Evolutionary conservation across 1,140 invertebrate species (phyloP).

Genomic region (Pseudomyrmex pallidus): DNA sequence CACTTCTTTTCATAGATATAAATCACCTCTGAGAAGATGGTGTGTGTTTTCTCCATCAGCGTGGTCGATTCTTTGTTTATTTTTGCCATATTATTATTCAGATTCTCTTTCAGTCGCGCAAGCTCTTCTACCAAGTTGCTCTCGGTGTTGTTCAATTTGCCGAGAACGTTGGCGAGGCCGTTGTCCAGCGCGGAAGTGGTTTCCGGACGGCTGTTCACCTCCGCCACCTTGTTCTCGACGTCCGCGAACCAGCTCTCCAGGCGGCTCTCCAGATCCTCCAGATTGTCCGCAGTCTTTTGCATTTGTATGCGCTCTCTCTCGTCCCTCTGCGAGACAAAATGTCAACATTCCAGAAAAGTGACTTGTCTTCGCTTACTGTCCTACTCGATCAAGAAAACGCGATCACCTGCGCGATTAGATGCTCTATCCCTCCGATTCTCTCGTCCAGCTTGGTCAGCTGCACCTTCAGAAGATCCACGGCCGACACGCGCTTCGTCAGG

Average conservation of each 20-base stretch:
- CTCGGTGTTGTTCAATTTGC: constrained; percentile 84
- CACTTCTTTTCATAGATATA: neutral
- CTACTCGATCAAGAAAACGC: neutral
- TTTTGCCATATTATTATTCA: constrained; percentile 70
- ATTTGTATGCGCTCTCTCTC: constrained; percentile 89
- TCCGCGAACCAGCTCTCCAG: constrained; percentile 86
- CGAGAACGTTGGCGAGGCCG: constrained; percentile 86
- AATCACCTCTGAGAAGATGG: constrained; percentile 73
- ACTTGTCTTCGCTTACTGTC: neutral
- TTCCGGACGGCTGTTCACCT: constrained; percentile 65
- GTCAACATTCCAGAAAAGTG: neutral
- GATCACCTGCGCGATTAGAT: constrained; percentile 81
- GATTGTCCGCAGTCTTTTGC: constrained; percentile 88
- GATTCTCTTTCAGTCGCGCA: constrained; percentile 70
- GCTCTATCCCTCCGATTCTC: constrained; percentile 88
- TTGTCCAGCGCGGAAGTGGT: constrained; percentile 60
- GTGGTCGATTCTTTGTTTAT: constrained; percentile 69
- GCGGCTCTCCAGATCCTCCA: constrained; percentile 88
- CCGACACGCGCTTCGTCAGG: constrained; percentile 90
- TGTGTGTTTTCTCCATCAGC: constrained; percentile 73
- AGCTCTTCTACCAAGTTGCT: constrained; percentile 69
- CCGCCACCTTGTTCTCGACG: constrained; percentile 86
- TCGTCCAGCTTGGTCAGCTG: constrained; percentile 89
- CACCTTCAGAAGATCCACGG: constrained; percentile 89
- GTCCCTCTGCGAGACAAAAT: constrained; percentile 85